Evolutionary conservation across 2,797 vertebrate species (phyloP).

Genomic region (Catostomus latipinnis): DNA sequence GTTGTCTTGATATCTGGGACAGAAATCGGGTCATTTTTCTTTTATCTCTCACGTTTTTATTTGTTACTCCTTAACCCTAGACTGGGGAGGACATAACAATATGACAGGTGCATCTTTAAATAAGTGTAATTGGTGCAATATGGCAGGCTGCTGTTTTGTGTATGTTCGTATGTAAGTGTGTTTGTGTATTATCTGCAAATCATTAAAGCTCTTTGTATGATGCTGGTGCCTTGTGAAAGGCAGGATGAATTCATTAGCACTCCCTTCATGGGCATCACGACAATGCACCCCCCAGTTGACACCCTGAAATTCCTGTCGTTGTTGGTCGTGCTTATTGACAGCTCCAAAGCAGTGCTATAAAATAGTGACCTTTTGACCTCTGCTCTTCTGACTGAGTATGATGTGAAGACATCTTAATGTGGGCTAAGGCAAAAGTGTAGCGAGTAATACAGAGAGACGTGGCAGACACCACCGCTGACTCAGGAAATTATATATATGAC

Average conservation of each 20-base stretch:
- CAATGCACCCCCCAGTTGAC: slow-evolving; percentile 42
- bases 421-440: not conserved
- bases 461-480: slow-evolving; percentile 53
- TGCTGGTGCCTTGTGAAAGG: slow-evolving; percentile 66
- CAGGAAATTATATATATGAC: slow-evolving; percentile 61
- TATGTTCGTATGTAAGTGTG: slow-evolving; percentile 16
- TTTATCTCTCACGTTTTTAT: no score
- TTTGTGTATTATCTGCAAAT: slow-evolving; percentile 20
- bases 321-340: not conserved
- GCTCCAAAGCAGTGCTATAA: slow-evolving; percentile 15
- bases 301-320: not conserved
- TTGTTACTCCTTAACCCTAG: no score
- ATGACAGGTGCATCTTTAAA: slow-evolving; percentile 19
- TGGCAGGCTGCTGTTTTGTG: slow-evolving; percentile 20
- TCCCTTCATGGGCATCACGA: slow-evolving; percentile 68
- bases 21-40: no score
- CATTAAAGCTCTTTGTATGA: slow-evolving; percentile 60
- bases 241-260: slow-evolving; percentile 68
- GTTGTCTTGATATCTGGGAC: no score
- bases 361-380: slow-evolving; percentile 1
- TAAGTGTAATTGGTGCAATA: slow-evolving; percentile 17
- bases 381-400: slow-evolving; percentile 7
- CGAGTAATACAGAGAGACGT: slow-evolving; percentile 14
- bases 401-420: slow-evolving; percentile 8
- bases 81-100: no score